These are phyloP conservation scores for Loxodonta africana DNA, from an alignment of 2,113 vertebrate genomes.

Conservation along the genomic window DNA sequence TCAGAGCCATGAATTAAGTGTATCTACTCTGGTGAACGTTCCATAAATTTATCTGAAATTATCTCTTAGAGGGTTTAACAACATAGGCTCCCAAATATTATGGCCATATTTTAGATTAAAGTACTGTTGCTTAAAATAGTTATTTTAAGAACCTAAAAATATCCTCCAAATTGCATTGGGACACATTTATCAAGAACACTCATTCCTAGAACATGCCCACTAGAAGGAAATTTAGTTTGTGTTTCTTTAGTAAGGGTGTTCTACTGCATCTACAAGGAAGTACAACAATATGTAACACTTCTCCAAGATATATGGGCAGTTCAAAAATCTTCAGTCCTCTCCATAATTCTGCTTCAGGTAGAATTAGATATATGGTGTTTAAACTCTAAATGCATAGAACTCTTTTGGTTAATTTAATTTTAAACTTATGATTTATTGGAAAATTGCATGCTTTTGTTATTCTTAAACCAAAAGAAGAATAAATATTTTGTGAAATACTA, in stretches of 20 bases:
- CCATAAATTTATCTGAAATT: background rate
- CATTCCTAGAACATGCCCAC: background rate
- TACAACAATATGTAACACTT: background rate
- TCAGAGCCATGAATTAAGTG: background rate
- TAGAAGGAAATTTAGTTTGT: background rate
- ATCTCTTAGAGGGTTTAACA: background rate
- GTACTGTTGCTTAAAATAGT: background rate
- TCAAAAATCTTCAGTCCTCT: background rate
- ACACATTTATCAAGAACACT: background rate
- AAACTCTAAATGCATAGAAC: background rate
- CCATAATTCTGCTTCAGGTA: background rate
- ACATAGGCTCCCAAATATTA: background rate
- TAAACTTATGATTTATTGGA: background rate
- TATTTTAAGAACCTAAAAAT: background rate
- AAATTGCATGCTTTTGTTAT: background rate
- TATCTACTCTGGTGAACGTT: too few species aligned
- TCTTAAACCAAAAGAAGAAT: background rate
- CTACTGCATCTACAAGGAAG: background rate
- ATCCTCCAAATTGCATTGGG: background rate
- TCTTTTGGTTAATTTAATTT: background rate
- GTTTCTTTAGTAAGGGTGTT: background rate
- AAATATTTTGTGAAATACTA: background rate
- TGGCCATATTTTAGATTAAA: background rate
- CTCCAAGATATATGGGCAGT: background rate
- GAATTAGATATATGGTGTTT: background rate